Percentiles rank a stretch among this genome's conserved stretches.
These are phyloP conservation scores for Cyaniris semiargus DNA, from an alignment of 2,888 invertebrate species.

Conservation along the genomic window DNA sequence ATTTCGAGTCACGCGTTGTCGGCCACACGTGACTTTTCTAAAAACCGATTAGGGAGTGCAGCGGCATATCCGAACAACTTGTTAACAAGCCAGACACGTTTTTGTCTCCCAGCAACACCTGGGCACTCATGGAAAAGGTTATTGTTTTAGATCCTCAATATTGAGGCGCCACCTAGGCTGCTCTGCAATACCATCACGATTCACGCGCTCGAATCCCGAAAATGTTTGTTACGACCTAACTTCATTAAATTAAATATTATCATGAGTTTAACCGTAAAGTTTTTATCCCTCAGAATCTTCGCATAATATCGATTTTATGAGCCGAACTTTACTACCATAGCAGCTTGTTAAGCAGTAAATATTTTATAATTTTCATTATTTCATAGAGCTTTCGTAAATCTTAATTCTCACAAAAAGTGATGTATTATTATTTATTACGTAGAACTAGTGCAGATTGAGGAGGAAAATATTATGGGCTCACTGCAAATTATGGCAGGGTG, in stretches of 20 bases:
- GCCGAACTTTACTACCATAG: not conserved
- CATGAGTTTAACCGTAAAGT: not conserved
- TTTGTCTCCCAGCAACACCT: slow-evolving; percentile 38
- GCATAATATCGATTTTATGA: slow-evolving; percentile 10
- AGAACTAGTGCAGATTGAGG: not conserved
- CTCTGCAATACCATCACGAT: not conserved
- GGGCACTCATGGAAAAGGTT: slow-evolving; percentile 32
- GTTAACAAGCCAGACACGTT: slow-evolving; percentile 37
- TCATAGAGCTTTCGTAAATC: not conserved
- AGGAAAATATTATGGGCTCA: not conserved
- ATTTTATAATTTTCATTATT: not conserved
- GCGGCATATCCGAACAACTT: slow-evolving; percentile 29
- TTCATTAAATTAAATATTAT: not conserved
- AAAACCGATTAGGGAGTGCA: slow-evolving; percentile 32
- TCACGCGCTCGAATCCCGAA: not conserved
- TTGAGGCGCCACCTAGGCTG: not conserved
- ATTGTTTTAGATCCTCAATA: slow-evolving; percentile 21
- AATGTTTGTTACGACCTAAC: not conserved
- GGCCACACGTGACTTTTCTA: slow-evolving; percentile 6
- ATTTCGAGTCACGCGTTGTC: not conserved
- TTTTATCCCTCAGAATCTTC: not conserved
- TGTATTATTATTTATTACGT: not conserved
- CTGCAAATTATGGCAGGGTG: not conserved
- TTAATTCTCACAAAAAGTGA: not conserved
- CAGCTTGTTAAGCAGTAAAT: slow-evolving; percentile 2